Evolutionary conservation across 2,888 invertebrate species (phyloP).

Genomic region (Sminthurinus aureus): DNA sequence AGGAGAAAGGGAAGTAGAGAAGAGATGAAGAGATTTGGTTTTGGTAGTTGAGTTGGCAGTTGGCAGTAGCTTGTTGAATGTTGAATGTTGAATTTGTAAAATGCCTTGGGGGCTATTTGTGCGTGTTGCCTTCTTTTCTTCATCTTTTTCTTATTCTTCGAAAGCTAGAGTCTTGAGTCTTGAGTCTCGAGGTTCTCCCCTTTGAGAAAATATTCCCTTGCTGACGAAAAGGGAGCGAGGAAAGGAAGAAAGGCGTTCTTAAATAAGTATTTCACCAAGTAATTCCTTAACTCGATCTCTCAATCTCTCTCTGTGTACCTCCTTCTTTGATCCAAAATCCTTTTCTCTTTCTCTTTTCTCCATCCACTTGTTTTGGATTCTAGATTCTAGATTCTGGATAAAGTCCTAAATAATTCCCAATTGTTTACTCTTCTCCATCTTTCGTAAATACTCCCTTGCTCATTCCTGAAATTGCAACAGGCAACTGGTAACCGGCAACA

Average conservation of each 20-base stretch:
- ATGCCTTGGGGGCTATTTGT: not conserved
- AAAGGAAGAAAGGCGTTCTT: not conserved
- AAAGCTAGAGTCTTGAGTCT: not conserved
- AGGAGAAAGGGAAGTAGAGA: not conserved
- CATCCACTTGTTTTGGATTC: not conserved
- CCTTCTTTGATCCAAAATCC: not conserved
- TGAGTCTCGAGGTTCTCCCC: not conserved
- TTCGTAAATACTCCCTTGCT: too few relatives aligned
- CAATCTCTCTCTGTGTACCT: not conserved
- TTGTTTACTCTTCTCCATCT: not conserved
- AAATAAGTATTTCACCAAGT: constrained; percentile 18
- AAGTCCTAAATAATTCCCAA: constrained; percentile 2
- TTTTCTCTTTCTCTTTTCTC: not conserved
- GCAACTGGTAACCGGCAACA: too few relatives aligned
- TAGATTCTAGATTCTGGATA: not conserved
- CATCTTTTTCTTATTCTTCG: not conserved
- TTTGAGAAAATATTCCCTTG: constrained; percentile 20
- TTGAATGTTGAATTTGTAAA: not conserved
- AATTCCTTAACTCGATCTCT: constrained; percentile 9
- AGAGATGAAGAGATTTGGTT: not conserved
- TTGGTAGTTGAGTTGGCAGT: not conserved
- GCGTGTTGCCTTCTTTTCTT: not conserved
- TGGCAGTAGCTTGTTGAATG: not conserved
- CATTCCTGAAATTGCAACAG: too few relatives aligned
- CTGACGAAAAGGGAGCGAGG: not conserved